Evolutionary conservation across 2,797 vertebrate genomes (phyloP), one percentile per base, ranked within the genome.

Genomic region (Arnoldichthys spilopterus): DNA sequence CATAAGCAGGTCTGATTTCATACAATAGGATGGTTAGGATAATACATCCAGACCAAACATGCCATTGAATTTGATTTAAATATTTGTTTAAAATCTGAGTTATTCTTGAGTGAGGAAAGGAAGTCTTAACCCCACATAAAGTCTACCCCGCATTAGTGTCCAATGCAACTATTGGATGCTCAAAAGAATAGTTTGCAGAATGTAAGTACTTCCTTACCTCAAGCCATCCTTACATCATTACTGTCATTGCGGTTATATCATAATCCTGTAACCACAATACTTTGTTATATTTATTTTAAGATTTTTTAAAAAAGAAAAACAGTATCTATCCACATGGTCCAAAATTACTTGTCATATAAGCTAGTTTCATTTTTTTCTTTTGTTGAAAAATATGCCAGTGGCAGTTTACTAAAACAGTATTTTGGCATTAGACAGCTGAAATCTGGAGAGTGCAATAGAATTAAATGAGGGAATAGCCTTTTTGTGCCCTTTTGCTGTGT

Each of bases 361-460:
- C n/a, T n/a, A n/a, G n/a, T n/a, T n/a, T n/a, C n/a, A n/a, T n/a
- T n/a, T n/a, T n/a, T n/a, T n/a, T n/a, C n/a, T 40, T 40, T 40
- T 40, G 37, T 40, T 11, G n/a, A n/a, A n/a, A n/a, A n/a, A 40
- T 40, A 1, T 40, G 37, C n/a, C 43, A 47, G 43, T 68, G 43
- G 59, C 11, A 53, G 45, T 15, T 7, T 64, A 74, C 45, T 49
- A 28, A 34, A 51, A 43, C 62, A 51, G 53, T 9, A 71, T n/a
- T 67, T 61, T 76, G 72, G 58, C 80, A 74, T 69, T 78, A 75
- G 76, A 71, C 71, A 69, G 22, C 0, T 1, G 24, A 34, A 71
- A n/a, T 72, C 20, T 59, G 59, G 12, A 26, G 26, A 62, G 30
- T 51, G 78, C 66, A 37, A 68, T 37, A 28, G 53, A 72, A 61